phyloP scores from a whole-genome alignment of 2,113 vertebrate genomes.

The Eleginops maclovinus region DNA sequence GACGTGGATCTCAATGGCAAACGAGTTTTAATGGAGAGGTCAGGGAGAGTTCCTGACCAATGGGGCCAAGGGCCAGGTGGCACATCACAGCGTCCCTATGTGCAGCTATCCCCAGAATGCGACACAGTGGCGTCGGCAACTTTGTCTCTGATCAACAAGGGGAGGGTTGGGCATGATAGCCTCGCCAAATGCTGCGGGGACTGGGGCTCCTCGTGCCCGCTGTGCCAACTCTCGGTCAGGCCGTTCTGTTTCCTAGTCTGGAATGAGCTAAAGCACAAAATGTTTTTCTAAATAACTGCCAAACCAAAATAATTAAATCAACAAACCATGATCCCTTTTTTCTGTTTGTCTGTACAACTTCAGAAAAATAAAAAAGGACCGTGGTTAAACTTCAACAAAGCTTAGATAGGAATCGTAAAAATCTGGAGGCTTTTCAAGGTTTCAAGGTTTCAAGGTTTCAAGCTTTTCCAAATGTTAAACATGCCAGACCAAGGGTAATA shows the following conservation, averaged over 20 bases:
- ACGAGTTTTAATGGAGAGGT: slow-evolving; percentile 79
- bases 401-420: neutral
- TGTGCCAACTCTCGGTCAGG: slow-evolving; percentile 38
- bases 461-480: neutral
- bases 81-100: slow-evolving; percentile 81
- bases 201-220: slow-evolving; percentile 50
- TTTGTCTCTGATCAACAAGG: slow-evolving; percentile 80
- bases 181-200: slow-evolving; percentile 77
- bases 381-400: neutral
- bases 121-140: slow-evolving; percentile 85
- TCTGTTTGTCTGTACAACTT: neutral
- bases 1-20: slow-evolving; percentile 72
- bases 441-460: too few species aligned
- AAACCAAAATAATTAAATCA: neutral
- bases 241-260: slow-evolving; percentile 19
- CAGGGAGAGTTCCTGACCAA: slow-evolving; percentile 80
- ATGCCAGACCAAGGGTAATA: neutral
- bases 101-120: slow-evolving; percentile 86
- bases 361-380: neutral
- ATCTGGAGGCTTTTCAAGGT: neutral
- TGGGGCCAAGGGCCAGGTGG: slow-evolving; percentile 81
- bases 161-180: slow-evolving; percentile 65
- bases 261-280: neutral
- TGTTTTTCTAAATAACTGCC: neutral
- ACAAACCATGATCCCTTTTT: neutral